Evolutionary conservation across 2,113 vertebrate genomes (phyloP).

Genomic region (Phalacrocorax carbo): DNA sequence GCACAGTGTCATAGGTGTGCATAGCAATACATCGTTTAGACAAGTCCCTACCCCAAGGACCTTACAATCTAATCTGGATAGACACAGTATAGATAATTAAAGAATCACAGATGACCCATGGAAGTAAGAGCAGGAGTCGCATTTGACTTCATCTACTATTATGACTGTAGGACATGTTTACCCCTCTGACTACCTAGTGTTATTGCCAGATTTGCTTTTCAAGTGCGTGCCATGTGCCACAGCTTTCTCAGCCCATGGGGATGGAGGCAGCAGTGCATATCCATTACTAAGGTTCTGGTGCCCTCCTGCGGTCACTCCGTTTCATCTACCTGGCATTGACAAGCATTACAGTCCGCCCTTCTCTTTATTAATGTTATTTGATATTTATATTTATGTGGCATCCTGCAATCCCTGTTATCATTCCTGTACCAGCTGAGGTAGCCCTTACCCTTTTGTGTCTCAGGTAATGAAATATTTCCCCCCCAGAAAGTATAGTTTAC

Average conservation of each 20-base stretch:
- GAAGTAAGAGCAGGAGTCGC: not conserved
- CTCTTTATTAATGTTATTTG: not conserved
- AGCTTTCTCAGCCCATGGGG: fast-evolving
- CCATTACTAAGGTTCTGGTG: constrained; percentile 27
- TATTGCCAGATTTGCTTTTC: not conserved
- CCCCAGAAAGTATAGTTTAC: not conserved
- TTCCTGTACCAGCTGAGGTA: not conserved
- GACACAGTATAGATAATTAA: constrained; percentile 16
- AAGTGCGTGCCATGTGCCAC: fast-evolving
- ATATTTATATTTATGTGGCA: not conserved
- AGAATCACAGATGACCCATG: not conserved
- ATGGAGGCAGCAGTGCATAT: not conserved
- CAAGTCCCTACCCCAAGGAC: constrained; percentile 24
- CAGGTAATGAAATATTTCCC: not conserved
- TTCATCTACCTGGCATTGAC: fast-evolving
- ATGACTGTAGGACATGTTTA: not conserved
- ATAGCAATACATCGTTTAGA: constrained; percentile 22
- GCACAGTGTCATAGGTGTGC: constrained; percentile 15
- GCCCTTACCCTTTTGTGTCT: too few relatives aligned
- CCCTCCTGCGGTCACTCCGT: constrained; percentile 19
- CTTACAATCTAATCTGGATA: not conserved
- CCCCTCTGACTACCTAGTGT: not conserved
- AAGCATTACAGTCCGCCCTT: fast-evolving
- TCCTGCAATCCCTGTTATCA: not conserved
- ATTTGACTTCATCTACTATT: not conserved